These are phyloP conservation scores for Malacoctenus gilli DNA, from an alignment of 2,797 vertebrate species.

Conservation along the genomic window DNA sequence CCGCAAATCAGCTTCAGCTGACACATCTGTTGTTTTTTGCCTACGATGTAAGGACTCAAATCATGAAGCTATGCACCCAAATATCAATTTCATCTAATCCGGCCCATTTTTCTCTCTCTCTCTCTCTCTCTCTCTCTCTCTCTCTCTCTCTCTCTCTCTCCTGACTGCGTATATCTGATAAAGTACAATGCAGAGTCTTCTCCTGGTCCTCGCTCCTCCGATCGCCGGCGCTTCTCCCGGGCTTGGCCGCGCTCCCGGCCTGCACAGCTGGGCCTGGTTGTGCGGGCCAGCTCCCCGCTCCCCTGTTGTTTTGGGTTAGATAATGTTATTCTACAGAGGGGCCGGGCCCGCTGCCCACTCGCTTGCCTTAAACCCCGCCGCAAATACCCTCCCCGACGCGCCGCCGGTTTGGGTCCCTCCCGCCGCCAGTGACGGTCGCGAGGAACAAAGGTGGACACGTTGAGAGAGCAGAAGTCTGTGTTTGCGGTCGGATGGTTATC, in stretches of 20 bases:
- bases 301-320: conserved; percentile 75
- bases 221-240: conserved; percentile 44
- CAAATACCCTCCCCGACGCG: conserved; percentile 24
- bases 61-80: too few relatives aligned
- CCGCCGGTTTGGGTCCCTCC: conserved; percentile 25
- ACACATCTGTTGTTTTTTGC: too few relatives aligned
- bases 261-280: conserved; percentile 73
- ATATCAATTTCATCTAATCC: too few relatives aligned
- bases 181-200: neutral
- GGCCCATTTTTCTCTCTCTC: too few relatives aligned
- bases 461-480: too few relatives aligned
- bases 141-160: too few relatives aligned
- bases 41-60: too few relatives aligned
- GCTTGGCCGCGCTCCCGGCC: conserved; percentile 53
- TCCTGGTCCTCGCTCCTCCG: conserved; percentile 1
- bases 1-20: too few relatives aligned
- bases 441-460: too few relatives aligned
- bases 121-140: too few relatives aligned
- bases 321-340: conserved; percentile 80
- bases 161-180: neutral
- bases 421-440: too few relatives aligned
- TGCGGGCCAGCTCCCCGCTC: conserved; percentile 59
- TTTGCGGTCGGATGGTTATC: conserved; percentile 56
- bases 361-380: conserved; percentile 56
- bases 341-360: conserved; percentile 62